Evolutionary conservation across 2,113 vertebrate genomes (phyloP), one percentile per base, ranked within the genome.

Genomic region (Mesoclemmys tuberculata): DNA sequence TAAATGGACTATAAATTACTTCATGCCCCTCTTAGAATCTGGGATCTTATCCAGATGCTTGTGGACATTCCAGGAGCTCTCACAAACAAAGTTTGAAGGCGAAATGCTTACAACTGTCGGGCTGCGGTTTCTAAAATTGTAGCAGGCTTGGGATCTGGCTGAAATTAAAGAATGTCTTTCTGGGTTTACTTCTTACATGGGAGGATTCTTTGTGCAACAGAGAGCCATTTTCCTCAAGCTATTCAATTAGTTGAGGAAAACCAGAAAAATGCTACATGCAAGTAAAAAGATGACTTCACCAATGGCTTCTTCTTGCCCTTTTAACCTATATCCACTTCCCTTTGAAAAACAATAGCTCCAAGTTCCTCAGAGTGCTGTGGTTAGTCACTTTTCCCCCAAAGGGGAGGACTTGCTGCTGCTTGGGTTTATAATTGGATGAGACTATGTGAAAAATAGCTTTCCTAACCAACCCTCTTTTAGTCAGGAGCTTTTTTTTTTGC

Each of bases 21-120:
- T 19, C 41, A 80, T 44, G 31, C 84, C 92, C n/a, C 54, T 61
- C 51, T 31, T 12, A 88, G 74, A 79, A 82, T 55, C 41, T 82
- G 58, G 56, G 26, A 90, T 94, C 89, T 44, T 92, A 80, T 91
- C 89, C 78, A 82, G 64, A 24, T 80, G 31, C 52, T 93, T 96
- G 81, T 78, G 74, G 68, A n/a, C 80, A 58, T 61, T 80, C 80
- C 56, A 77, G 92, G 58, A 35, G 31, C 93, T 90, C 82, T 55
- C 74, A 85, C 0, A 10, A 41, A 1, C 52, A 75, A 54, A 95
- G 24, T 71, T 80, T 85, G 89, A 80, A 89, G 91, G 48, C 90
- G 31, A 83, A 49, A 80, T 58, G 51, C 58, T 93, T 93, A 79
- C 35, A 68, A 80, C 75, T 90, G 10, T 52, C 79, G 82, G n/a